Percentiles rank a stretch among this genome's conserved stretches.
Conservation (phyloP, 2,888 invertebrate genomes). For the Pristionchus maxplancki region DNA sequence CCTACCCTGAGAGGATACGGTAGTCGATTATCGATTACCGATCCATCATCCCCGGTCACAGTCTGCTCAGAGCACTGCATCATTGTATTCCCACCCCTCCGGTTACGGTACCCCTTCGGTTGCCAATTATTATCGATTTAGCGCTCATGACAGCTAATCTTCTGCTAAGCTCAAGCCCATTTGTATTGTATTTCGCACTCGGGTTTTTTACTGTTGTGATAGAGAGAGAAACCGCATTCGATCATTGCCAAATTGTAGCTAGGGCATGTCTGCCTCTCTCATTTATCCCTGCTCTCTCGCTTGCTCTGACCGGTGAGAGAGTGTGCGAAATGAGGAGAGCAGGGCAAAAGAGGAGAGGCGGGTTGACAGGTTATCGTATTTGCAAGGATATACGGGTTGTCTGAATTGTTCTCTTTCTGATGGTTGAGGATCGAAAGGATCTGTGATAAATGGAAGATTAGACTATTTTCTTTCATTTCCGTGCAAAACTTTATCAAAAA, state of each 20-base stretch:
- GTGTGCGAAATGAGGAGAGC: not conserved
- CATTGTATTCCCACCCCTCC: not conserved
- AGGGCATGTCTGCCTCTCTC: not conserved
- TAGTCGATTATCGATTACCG: not conserved
- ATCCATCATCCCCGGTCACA: not conserved
- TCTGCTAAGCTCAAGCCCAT: not conserved
- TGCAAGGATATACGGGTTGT: not conserved
- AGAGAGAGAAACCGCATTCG: not conserved
- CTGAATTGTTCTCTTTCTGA: not conserved
- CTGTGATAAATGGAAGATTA: conserved; percentile 31
- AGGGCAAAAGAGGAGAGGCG: too few species aligned
- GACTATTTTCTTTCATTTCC: too few species aligned
- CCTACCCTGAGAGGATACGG: not conserved
- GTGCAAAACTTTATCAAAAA: too few species aligned
- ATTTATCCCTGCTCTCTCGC: not conserved
- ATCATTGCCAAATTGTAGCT: conserved; percentile 6
- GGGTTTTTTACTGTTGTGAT: conserved; percentile 10
- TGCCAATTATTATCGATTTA: not conserved
- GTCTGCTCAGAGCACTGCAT: not conserved
- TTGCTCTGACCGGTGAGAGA: not conserved
- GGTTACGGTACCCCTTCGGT: not conserved
- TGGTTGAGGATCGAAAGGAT: not conserved
- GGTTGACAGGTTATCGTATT: not conserved
- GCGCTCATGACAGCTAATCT: not conserved
- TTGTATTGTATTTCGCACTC: not conserved